Evolutionary conservation across 1,140 invertebrate species (phyloP).

Genomic region (Teleopsis dalmanni): DNA sequence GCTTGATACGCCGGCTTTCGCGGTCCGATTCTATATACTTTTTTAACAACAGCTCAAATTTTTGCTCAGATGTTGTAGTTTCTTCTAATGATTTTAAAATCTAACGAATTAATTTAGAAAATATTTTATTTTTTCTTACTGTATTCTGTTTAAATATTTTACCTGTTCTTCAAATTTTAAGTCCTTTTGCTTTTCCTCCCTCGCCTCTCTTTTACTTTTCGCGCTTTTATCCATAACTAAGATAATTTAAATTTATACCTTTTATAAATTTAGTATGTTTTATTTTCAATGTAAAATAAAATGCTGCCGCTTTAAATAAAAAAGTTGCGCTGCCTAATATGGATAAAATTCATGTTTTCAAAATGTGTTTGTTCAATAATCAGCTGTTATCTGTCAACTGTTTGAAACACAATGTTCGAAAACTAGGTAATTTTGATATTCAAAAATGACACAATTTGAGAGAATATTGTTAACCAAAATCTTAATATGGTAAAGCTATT

Average conservation of each 20-base stretch:
- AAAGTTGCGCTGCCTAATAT: too few relatives aligned
- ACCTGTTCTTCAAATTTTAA: constrained; percentile 38
- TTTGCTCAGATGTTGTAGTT: constrained; percentile 56
- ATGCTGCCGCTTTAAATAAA: too few relatives aligned
- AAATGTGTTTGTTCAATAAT: too few relatives aligned
- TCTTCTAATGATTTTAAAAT: constrained; percentile 64
- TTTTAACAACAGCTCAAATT: constrained; percentile 64
- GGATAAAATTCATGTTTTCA: too few relatives aligned
- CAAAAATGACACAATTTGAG: too few relatives aligned
- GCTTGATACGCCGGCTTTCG: constrained; percentile 62
- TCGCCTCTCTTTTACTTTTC: constrained; percentile 27
- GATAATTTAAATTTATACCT: background rate
- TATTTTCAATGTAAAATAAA: too few relatives aligned
- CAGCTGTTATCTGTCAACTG: too few relatives aligned
- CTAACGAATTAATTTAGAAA: constrained; percentile 36
- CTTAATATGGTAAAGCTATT: too few relatives aligned
- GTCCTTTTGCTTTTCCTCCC: constrained; percentile 38
- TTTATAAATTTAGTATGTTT: too few relatives aligned
- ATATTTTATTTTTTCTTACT: background rate
- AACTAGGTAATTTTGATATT: too few relatives aligned
- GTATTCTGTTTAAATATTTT: constrained; percentile 7
- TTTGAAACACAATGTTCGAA: too few relatives aligned
- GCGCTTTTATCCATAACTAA: background rate
- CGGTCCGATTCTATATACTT: constrained; percentile 73
- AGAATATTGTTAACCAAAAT: too few relatives aligned